phyloP scores from a whole-genome alignment of 1,140 invertebrate genomes.

The Caenorhabditis latens region DNA sequence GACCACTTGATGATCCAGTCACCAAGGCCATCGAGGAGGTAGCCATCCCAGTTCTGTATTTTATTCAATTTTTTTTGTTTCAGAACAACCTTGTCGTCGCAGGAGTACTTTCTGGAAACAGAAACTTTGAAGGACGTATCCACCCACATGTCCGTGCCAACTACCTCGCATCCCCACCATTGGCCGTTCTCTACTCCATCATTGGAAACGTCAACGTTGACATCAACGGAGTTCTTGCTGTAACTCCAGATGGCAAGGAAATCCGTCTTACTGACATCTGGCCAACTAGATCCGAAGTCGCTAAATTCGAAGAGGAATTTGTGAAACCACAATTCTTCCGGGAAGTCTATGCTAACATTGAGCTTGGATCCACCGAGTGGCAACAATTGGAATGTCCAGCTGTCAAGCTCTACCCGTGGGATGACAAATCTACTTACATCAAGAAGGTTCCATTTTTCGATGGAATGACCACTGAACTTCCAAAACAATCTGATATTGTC shows the following conservation, averaged over 20 bases:
- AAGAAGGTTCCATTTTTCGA: conserved; percentile 97
- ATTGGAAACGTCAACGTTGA: conserved; percentile 94
- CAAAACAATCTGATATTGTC: conserved; percentile 78
- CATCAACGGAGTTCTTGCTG: conserved; percentile 82
- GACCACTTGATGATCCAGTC: conserved; percentile 90
- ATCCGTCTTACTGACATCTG: conserved; percentile 93
- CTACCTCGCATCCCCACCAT: conserved; percentile 92
- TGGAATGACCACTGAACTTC: conserved; percentile 82
- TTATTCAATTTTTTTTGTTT: conserved; percentile 47
- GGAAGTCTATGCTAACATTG: conserved; percentile 87
- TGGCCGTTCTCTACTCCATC: conserved; percentile 96
- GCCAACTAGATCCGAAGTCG: conserved; percentile 90
- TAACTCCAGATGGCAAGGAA: conserved; percentile 62
- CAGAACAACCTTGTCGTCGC: conserved; percentile 91
- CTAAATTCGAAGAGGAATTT: conserved; percentile 86
- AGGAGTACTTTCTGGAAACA: conserved; percentile 93
- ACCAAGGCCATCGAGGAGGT: conserved; percentile 93
- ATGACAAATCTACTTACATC: conserved; percentile 91
- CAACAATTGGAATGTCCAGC: conserved; percentile 86
- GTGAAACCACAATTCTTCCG: conserved; percentile 98
- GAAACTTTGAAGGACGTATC: conserved; percentile 97
- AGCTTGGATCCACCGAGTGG: conserved; percentile 87
- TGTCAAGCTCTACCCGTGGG: conserved; percentile 92
- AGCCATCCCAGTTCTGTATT: conserved; percentile 59
- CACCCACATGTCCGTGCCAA: conserved; percentile 95